Evolutionary conservation across 2,888 invertebrate species (phyloP).

Genomic region (Caenorhabditis imperialis): DNA sequence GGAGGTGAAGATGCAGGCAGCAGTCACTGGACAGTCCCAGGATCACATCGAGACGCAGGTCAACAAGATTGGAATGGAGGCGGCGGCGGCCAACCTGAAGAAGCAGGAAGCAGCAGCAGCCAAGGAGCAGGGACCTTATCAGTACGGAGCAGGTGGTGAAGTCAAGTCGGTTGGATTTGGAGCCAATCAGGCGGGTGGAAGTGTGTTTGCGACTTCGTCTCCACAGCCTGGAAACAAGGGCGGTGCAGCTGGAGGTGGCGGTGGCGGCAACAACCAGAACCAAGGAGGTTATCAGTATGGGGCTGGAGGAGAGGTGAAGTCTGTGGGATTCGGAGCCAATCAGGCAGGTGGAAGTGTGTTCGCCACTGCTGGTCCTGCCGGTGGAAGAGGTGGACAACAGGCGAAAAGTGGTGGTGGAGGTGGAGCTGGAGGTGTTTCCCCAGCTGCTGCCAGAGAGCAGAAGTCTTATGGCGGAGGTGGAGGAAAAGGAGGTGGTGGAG

Average conservation of each 20-base stretch:
- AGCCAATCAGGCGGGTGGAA: constrained; percentile 33
- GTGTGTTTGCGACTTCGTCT: constrained; percentile 18
- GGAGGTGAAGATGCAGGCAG: constrained; percentile 29
- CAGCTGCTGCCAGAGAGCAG: background rate
- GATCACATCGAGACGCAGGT: constrained; percentile 42
- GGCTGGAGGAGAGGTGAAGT: constrained; percentile 24
- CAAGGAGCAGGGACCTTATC: background rate
- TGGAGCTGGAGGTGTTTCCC: constrained; percentile 6
- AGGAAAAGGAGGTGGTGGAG: constrained; percentile 8
- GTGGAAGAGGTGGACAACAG: constrained; percentile 11
- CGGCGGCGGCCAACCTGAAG: constrained; percentile 12
- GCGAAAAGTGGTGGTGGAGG: constrained; percentile 16
- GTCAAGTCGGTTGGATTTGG: constrained; percentile 37
- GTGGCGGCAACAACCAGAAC: too few species aligned
- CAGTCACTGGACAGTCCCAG: constrained; percentile 46
- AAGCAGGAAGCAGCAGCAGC: background rate
- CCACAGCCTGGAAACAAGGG: background rate
- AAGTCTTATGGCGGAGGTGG: background rate
- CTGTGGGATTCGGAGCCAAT: constrained; percentile 29
- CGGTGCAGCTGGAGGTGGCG: too few species aligned
- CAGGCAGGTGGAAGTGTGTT: constrained; percentile 34
- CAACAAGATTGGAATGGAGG: constrained; percentile 19
- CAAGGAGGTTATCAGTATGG: constrained; percentile 1
- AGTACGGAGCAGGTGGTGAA: constrained; percentile 28
- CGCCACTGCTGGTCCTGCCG: constrained; percentile 15